Percentiles rank a stretch among this genome's conserved stretches.
Evolutionary conservation across 1,140 invertebrate species (phyloP).

Genomic region (Pseudomyrmex dendroicus): DNA sequence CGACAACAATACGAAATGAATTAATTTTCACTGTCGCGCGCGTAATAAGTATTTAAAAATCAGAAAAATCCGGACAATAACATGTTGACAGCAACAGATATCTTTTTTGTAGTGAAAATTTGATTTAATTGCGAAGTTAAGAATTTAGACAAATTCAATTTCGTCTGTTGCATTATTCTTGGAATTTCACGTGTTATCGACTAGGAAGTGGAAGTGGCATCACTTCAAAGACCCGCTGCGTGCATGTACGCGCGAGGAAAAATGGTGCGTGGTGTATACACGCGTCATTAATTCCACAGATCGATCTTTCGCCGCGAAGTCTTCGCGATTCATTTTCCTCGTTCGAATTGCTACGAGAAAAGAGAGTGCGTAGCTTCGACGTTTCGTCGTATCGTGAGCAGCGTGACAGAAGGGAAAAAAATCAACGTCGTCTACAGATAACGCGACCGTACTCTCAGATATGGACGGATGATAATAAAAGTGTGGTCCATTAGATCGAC

Average conservation of each 20-base stretch:
- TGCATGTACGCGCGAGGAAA: constrained; percentile 47
- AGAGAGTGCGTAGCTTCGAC: constrained; percentile 13
- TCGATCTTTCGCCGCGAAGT: constrained; percentile 68
- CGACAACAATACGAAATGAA: constrained; percentile 11
- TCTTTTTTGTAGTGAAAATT: background rate
- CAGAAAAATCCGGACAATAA: background rate
- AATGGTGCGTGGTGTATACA: constrained; percentile 50
- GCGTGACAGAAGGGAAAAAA: constrained; percentile 28
- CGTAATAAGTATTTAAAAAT: background rate
- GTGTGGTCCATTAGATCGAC: background rate
- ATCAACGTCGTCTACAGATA: constrained; percentile 33
- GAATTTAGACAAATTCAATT: background rate
- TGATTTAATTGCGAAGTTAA: background rate
- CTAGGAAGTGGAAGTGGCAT: constrained; percentile 61
- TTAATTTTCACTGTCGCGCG: background rate
- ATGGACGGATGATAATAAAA: background rate
- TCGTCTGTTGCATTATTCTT: background rate
- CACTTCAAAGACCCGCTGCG: constrained; percentile 53
- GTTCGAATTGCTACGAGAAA: background rate
- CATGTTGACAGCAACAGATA: background rate
- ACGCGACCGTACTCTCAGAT: constrained; percentile 39
- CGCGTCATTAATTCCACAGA: constrained; percentile 66
- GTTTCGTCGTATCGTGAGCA: constrained; percentile 3
- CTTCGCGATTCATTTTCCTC: constrained; percentile 57
- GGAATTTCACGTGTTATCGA: constrained; percentile 42